phyloP scores from a whole-genome alignment of 1,140 invertebrate species.

The Leptinotarsa defecta region DNA sequence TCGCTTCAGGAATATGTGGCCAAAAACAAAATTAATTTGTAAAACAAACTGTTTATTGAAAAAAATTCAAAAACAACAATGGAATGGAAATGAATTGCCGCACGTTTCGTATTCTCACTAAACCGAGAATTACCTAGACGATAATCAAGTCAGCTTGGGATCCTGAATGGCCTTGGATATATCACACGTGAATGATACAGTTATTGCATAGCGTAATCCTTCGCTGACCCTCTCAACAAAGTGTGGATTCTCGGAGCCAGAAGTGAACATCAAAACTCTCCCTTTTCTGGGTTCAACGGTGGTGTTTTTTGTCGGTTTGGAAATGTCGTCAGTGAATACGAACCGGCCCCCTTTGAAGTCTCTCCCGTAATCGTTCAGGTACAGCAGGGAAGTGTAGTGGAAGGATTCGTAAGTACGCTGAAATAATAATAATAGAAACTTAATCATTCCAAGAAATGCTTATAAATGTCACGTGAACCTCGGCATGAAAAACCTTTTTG shows the following conservation, averaged over 20 bases:
- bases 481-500: no score
- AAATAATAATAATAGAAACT: conserved; percentile 48
- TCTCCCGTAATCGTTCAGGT: conserved; percentile 73
- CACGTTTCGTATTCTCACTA: no score
- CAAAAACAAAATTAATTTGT: no score
- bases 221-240: conserved; percentile 78
- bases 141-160: conserved; percentile 51
- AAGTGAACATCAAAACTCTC: conserved; percentile 83
- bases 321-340: conserved; percentile 73
- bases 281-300: conserved; percentile 79
- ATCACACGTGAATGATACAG: conserved; percentile 87
- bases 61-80: no score
- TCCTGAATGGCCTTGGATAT: conserved; percentile 65
- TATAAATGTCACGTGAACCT: no score
- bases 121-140: background rate
- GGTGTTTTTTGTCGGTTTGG: conserved; percentile 64
- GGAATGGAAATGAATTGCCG: no score
- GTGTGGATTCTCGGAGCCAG: conserved; percentile 83
- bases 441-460: background rate
- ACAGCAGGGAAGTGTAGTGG: conserved; percentile 83
- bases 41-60: no score
- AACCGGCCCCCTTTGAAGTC: conserved; percentile 85
- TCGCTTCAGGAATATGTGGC: no score
- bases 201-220: conserved; percentile 78
- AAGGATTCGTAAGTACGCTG: conserved; percentile 84